Evolutionary conservation across 2,797 vertebrate species (phyloP).

Genomic region (Cetoscarus ocellatus): DNA sequence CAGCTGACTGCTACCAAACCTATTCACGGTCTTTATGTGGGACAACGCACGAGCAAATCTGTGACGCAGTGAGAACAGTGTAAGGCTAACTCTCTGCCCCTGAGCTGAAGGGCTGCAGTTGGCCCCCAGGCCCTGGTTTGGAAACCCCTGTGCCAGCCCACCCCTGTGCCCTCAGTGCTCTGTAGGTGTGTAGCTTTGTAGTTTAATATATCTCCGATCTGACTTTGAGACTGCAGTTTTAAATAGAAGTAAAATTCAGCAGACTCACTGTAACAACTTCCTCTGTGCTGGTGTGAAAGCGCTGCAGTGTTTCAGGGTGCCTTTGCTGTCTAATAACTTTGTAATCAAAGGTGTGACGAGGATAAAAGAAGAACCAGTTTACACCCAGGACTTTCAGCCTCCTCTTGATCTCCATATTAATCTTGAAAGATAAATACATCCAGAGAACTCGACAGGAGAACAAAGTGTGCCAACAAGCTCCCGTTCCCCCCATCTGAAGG

Average conservation of each 20-base stretch:
- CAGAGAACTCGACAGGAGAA: conserved; percentile 32
- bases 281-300: not conserved
- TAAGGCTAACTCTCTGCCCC: too few relatives aligned
- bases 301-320: conserved; percentile 7
- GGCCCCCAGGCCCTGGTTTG: too few relatives aligned
- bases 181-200: not conserved
- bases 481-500: not conserved
- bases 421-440: conserved; percentile 32
- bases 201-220: too few relatives aligned
- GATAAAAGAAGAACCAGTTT: conserved; percentile 27
- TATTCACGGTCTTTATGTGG: too few relatives aligned
- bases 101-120: too few relatives aligned
- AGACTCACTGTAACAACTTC: not conserved
- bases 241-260: not conserved
- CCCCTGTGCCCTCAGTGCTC: too few relatives aligned
- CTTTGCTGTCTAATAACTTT: conserved; percentile 28
- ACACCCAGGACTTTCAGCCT: conserved; percentile 11
- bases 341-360: conserved; percentile 38
- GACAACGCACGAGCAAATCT: too few relatives aligned
- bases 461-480: conserved; percentile 27
- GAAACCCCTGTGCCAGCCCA: too few relatives aligned
- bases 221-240: too few relatives aligned
- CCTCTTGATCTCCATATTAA: conserved; percentile 41
- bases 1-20: too few relatives aligned
- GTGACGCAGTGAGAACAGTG: too few relatives aligned